Percentiles rank a stretch among this genome's conserved stretches.
Conservation (phyloP, 2,113 vertebrate genomes). For the Opisthocomus hoazin region DNA sequence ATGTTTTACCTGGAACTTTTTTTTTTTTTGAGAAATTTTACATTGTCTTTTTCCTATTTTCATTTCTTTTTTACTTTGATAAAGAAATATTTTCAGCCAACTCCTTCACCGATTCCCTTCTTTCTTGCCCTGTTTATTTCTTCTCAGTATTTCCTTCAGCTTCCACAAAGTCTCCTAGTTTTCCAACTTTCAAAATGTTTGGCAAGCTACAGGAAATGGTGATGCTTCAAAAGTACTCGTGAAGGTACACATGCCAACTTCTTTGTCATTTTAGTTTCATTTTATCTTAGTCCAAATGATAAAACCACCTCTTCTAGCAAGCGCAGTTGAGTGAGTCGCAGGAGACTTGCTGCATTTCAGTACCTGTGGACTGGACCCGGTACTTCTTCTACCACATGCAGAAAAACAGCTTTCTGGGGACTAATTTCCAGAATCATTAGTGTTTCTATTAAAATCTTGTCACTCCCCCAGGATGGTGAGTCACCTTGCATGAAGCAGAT, state of each 20-base stretch:
- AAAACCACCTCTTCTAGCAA: not conserved
- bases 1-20: not conserved
- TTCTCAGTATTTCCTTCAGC: not conserved
- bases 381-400: not conserved
- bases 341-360: not conserved
- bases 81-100: not conserved
- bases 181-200: not conserved
- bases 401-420: not conserved
- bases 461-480: not conserved
- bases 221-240: not conserved
- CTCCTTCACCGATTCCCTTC: not conserved
- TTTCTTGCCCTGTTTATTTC: not conserved
- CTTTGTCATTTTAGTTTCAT: not conserved
- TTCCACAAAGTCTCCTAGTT: not conserved
- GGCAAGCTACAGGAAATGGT: not conserved
- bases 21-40: not conserved
- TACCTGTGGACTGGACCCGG: not conserved
- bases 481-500: conserved; percentile 83
- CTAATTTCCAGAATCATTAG: not conserved
- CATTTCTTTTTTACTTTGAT: not conserved
- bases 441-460: not conserved
- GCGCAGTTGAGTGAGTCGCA: not conserved
- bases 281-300: not conserved
- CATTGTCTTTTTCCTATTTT: not conserved
- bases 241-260: not conserved